Conservation (phyloP, 2,888 invertebrate genomes). For the Sycophila texana region DNA sequence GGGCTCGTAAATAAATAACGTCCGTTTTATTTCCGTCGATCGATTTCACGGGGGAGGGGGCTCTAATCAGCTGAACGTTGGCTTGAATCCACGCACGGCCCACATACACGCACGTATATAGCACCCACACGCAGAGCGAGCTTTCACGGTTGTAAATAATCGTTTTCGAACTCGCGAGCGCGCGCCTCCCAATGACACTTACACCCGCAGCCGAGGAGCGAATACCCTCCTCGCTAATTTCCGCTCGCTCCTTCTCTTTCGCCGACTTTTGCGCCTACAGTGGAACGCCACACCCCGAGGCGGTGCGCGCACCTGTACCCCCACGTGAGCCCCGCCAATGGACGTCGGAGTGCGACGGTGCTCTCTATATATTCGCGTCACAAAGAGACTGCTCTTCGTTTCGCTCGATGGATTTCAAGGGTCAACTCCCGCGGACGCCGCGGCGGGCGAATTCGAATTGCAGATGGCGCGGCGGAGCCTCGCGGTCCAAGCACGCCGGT, state of each 20-base stretch:
- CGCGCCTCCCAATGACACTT: background rate
- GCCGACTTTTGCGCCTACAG: background rate
- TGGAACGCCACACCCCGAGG: conserved; percentile 3
- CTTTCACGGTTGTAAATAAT: background rate
- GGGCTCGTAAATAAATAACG: no score
- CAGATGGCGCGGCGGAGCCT: conserved; percentile 5
- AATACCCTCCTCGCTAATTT: background rate
- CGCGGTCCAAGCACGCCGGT: no score
- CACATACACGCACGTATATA: background rate
- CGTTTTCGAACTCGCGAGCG: background rate
- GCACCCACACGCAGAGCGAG: no score
- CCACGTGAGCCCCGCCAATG: conserved; percentile 4
- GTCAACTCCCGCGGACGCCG: background rate
- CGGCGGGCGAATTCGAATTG: conserved; percentile 5
- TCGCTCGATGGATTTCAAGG: background rate
- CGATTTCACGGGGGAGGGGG: no score
- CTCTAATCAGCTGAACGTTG: no score
- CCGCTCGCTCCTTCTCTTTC: background rate
- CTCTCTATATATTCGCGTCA: no score
- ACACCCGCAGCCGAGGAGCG: background rate
- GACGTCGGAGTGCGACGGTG: background rate
- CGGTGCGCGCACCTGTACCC: background rate
- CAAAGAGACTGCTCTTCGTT: no score
- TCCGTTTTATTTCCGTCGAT: no score
- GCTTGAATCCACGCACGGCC: background rate